Evolutionary conservation across 2,797 vertebrate genomes (phyloP), one percentile per base, ranked within the genome.

Genomic region (Echiichthys vipera): DNA sequence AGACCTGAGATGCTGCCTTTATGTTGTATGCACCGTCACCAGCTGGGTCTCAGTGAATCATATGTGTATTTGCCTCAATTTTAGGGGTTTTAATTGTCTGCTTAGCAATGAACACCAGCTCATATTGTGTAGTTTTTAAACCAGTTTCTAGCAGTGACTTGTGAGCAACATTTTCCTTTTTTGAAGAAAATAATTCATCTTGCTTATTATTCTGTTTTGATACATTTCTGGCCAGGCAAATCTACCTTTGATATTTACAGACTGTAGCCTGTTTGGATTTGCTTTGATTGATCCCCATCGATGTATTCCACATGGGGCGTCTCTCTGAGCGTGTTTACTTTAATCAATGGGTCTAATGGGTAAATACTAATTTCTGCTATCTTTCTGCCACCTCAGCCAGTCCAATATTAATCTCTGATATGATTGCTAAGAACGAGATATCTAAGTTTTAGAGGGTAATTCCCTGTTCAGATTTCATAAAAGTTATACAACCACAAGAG

Each of bases 261-360:
- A 43, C 78, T 71, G 53, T 20, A 24, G 70, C 71, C 65, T 43
- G 66, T 56, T 84, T 72, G 74, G 54, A n/a, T 84, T 58, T 55
- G 58, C 85, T 85, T 81, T 36, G 55, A 91, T 89, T 71, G 81
- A 91, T 88, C 54, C 18, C 12, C 43, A 85, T 78, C 32, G 88
- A 90, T 84, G 71, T 29, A 59, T 83, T 81, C 59, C 80, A 64
- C 70, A 24, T 13, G 74, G 50, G 62, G 37, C 27, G 18, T 61
- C 75, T 83, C 84, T 72, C 3, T 0, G 15, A 83, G 71, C 47
- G 68, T 84, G 80, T 88, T 89, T 78, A 49, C 79, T 74, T 54
- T 90, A 86, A 91, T 91, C 83, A 87, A 77, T 87, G 71, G 70
- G 39, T 84, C 77, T 67, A 57, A 37, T 64, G 81, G 68, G 74